Conservation (phyloP, 1,140 invertebrate species). For the Drosophila pachea region DNA sequence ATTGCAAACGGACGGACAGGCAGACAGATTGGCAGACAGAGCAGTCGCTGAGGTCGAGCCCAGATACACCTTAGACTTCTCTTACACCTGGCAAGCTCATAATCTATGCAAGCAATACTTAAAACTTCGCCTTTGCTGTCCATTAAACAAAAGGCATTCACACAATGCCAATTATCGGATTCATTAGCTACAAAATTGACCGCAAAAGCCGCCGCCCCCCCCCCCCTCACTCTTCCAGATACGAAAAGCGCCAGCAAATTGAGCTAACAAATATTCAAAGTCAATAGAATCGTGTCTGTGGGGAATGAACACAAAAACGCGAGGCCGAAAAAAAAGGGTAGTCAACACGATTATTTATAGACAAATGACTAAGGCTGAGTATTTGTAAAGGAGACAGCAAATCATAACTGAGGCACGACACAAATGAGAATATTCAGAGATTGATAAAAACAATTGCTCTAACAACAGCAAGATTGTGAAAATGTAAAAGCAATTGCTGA, state of each 20-base stretch:
- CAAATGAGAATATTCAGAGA: background rate
- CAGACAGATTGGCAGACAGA: background rate
- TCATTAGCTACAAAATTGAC: slow-evolving; percentile 62
- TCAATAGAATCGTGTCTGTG: slow-evolving; percentile 37
- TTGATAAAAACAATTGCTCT: no score
- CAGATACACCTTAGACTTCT: background rate
- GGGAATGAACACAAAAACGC: slow-evolving; percentile 9
- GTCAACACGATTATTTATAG: slow-evolving; percentile 18
- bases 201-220: slow-evolving; percentile 18
- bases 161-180: slow-evolving; percentile 73
- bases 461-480: no score
- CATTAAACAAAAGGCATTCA: slow-evolving; percentile 60
- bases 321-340: slow-evolving; percentile 25
- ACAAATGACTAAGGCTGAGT: background rate
- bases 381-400: background rate
- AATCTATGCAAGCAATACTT: slow-evolving; percentile 34
- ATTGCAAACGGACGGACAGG: slow-evolving; percentile 29
- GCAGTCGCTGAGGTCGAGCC: background rate
- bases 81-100: slow-evolving; percentile 38
- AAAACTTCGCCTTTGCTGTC: slow-evolving; percentile 16
- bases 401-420: background rate
- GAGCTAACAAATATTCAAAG: slow-evolving; percentile 43
- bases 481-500: no score
- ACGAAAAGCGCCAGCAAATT: slow-evolving; percentile 14
- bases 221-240: background rate